Base-by-base conservation (phyloP, 2,888 invertebrate genomes). In the Biston stratarius region DNA sequence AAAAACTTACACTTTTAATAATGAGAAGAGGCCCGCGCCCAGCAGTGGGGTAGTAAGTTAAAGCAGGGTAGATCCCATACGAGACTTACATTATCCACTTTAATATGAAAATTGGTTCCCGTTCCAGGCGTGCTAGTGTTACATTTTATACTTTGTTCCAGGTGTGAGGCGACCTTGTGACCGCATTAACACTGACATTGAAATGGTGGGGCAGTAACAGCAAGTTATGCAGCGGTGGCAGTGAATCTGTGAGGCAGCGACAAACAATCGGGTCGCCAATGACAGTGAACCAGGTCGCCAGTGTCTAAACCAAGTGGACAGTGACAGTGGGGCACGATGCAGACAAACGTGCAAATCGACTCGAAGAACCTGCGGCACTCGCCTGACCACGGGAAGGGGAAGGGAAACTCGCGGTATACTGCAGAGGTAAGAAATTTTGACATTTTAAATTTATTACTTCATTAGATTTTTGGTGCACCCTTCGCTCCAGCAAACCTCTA, bases 261-360 rank as follows among this genome's bases (percentile, higher is more conserved):
- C 24, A 40, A 15, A 15, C 40, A 40, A 15, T 1, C 9, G 34
- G 10, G 24, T 36, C 24, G 51, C 5, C 33, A 48, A 51, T 14
- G 11, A 14, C 6, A 57, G 15, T 15, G 36, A 42, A 11, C 24
- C 24, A 3, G 24, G 24, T 24, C 24, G 24, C 24, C 24, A 24
- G 24, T 24, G 24, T 2, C 24, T 24, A 1, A 24, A 24, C 3
- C 24, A 3, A 3, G 24, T 24, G 1, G 24, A 24, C 24, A 24
- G 24, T 24, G 64, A 69, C 67, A 48, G 24, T 69, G 40, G 59
- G 63, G 40, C 73, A 75, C 56, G 73, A 96, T 96, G 96, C 96
- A 96, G 95, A 96, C 96, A 45, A 96, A 96, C 88, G 96, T 96
- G 76, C 96, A 96, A 87, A 96, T 96, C 63, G 96, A 96, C 87